These are phyloP conservation scores for Ceratoteleas bidentatus DNA, from an alignment of 1,140 invertebrate species.

Conservation along the genomic window DNA sequence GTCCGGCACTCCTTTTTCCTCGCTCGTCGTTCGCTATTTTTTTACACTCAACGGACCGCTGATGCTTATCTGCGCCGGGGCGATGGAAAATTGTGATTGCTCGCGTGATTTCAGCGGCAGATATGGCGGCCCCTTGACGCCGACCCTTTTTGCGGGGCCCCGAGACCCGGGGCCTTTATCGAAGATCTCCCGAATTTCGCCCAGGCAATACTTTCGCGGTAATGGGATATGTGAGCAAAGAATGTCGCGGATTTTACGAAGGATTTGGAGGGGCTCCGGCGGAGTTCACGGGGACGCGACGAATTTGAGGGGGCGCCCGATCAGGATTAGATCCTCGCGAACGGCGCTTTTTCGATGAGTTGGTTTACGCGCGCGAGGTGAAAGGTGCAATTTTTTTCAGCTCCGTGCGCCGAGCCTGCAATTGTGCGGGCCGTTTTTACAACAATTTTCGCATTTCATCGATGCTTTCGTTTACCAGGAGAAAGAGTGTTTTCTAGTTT, in stretches of 20 bases:
- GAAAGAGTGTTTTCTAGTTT: no score
- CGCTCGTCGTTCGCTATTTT: constrained; percentile 31
- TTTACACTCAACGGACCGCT: constrained; percentile 32
- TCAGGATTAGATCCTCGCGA: constrained; percentile 6
- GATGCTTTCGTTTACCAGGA: no score
- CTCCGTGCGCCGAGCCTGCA: neutral
- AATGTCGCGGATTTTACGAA: constrained; percentile 30
- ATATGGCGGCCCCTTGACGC: constrained; percentile 63
- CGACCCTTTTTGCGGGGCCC: constrained; percentile 19
- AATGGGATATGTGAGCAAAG: constrained; percentile 35
- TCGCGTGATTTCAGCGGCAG: constrained; percentile 59
- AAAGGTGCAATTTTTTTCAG: constrained; percentile 29
- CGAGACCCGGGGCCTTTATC: constrained; percentile 24
- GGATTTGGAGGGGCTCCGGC: constrained; percentile 44
- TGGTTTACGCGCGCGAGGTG: constrained; percentile 25
- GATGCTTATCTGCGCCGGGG: constrained; percentile 56
- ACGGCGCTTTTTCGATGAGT: constrained; percentile 7
- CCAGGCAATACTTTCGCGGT: constrained; percentile 36
- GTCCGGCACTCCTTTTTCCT: constrained; percentile 4
- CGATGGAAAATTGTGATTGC: constrained; percentile 62
- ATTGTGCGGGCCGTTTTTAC: neutral
- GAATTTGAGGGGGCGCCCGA: no score
- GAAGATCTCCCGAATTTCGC: constrained; percentile 46
- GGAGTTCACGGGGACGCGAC: no score
- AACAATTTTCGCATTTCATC: neutral